phyloP scores from a whole-genome alignment of 2,113 vertebrate species.

The Micronisus gabar region DNA sequence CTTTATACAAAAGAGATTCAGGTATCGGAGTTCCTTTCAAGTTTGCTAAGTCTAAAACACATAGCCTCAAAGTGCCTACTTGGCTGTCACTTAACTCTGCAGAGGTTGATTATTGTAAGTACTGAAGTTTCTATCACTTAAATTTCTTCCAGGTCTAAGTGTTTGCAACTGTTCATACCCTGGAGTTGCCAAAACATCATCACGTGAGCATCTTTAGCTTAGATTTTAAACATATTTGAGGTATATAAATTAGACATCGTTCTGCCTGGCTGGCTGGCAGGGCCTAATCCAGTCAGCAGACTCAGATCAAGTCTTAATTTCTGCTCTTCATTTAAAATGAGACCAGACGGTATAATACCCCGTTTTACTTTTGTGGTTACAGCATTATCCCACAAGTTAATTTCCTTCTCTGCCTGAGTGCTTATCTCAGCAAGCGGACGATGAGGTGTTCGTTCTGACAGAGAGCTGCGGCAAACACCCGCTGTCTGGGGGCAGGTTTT shows the following conservation, averaged over 20 bases:
- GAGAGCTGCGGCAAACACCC: background rate
- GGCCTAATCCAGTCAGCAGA: background rate
- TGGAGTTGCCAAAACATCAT: constrained; percentile 5
- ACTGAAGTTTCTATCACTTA: background rate
- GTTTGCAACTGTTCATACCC: background rate
- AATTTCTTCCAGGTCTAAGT: background rate
- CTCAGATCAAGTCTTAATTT: constrained; percentile 34
- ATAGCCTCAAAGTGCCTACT: background rate
- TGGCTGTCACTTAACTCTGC: background rate
- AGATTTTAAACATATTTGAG: constrained; percentile 40
- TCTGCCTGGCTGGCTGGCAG: background rate
- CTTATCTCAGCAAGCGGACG: background rate
- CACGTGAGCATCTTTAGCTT: background rate
- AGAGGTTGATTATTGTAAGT: background rate
- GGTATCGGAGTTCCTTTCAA: background rate
- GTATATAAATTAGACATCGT: background rate
- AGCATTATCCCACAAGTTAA: background rate
- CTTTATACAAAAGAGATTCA: background rate
- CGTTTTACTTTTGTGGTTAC: constrained; percentile 29
- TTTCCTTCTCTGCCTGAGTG: background rate
- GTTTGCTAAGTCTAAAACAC: background rate
- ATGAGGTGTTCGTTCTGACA: background rate
- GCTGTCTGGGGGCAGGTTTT: background rate
- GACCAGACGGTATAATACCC: background rate
- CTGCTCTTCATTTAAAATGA: constrained; percentile 6